Evolutionary conservation across 2,888 invertebrate species (phyloP), one percentile per base, ranked within the genome.

Genomic region (Camptogramma bilineatum): DNA sequence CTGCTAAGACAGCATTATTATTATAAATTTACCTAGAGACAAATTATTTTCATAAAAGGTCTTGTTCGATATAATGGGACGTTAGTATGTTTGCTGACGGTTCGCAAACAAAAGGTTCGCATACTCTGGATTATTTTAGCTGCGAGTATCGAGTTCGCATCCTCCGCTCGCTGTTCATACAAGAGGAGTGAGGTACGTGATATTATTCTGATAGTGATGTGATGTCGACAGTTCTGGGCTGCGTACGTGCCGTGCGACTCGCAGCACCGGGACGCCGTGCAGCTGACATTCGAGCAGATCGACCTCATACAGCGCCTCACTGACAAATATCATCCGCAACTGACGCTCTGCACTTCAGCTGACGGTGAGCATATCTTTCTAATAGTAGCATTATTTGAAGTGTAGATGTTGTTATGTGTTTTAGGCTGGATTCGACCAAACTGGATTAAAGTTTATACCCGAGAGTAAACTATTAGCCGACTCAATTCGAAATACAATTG

Each of bases 261-360:
- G 52, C 97, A 97, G 85, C 96, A 96, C 85, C 95, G 96, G 78
- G 97, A 97, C 82, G 97, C 97, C 52, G 97, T 97, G 75, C 96
- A 97, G 82, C 93, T 96, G 76, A 96, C 97, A 34, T 94, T 97
- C 79, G 97, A 97, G 81, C 97, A 97, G 89, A 96, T 97, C 80
- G 97, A 97, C 90, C 94, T 97, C 76, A 97, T 97, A 83, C 95
- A 97, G 82, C 94, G 97, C 72, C 95, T 97, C 76, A 96, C 97
- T 7, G 95, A 95, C 76, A 95, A 96, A 82, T 97, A 97, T 86
- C 95, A 96, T 62, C 96, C 97, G 69, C 95, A 96, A 77, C 94
- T 97, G 83, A 95, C 96, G 48, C 94, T 96, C 74, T 96, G 96
- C 85, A 97, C 96, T 61, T 95, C 96, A 17, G 95, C 97, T 55